phyloP scores from a whole-genome alignment of 2,888 invertebrate species.

The Pomacea canaliculata region DNA sequence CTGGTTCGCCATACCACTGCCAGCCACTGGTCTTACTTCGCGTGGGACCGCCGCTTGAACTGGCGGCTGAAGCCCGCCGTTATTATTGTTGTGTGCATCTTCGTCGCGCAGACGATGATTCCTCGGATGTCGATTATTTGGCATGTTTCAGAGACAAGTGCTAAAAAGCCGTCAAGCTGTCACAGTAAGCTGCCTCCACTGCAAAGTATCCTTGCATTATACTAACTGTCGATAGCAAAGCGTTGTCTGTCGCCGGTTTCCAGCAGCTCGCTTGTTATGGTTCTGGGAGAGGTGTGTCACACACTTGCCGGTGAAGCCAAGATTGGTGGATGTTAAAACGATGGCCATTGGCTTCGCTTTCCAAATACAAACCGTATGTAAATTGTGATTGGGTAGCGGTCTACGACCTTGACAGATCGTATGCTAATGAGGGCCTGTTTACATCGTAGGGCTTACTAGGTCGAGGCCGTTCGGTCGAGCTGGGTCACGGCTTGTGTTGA shows the following conservation, averaged over 20 bases:
- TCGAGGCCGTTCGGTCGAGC: constrained; percentile 37
- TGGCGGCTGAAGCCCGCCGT: constrained; percentile 20
- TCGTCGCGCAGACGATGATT: constrained; percentile 46
- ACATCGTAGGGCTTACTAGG: constrained; percentile 42
- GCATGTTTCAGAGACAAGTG: constrained; percentile 41
- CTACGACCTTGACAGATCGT: constrained; percentile 41
- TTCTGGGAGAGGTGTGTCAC: constrained; percentile 36
- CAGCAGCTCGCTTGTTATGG: constrained; percentile 31
- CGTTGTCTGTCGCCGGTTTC: constrained; percentile 19
- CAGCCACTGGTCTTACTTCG: constrained; percentile 18
- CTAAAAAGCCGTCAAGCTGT: constrained; percentile 1
- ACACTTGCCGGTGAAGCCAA: constrained; percentile 26
- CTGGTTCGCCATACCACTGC: constrained; percentile 27
- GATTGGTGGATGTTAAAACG: constrained; percentile 30
- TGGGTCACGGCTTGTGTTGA: too few species aligned
- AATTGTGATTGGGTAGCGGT: constrained; percentile 39
- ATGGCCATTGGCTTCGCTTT: constrained; percentile 41
- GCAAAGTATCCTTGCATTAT: not conserved
- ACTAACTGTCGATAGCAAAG: not conserved
- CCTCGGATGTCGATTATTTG: constrained; percentile 53
- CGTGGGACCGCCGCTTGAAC: constrained; percentile 20
- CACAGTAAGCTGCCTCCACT: not conserved
- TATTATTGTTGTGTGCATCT: constrained; percentile 44
- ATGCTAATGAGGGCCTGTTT: constrained; percentile 53
- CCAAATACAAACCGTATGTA: constrained; percentile 14